Conservation (phyloP, 2,797 vertebrate species). For the Melopsittacus undulatus region DNA sequence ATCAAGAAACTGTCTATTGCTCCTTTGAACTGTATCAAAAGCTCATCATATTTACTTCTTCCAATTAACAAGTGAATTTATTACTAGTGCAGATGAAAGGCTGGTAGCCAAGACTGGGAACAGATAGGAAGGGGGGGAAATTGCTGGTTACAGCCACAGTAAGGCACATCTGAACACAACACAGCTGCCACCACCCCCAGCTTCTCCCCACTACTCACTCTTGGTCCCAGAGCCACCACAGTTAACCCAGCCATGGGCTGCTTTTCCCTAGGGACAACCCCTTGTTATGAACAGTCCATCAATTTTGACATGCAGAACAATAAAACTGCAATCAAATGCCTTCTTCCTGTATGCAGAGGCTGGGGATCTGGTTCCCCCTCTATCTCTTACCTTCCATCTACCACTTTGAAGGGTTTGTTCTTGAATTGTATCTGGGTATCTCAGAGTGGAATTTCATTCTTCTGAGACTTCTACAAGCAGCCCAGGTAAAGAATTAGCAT, state of each 20-base stretch:
- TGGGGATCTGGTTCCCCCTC: constrained; percentile 27
- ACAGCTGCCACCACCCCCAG: background rate
- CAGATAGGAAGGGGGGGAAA: background rate
- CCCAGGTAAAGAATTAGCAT: constrained; percentile 17
- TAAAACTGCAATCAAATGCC: constrained; percentile 48
- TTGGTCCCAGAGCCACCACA: background rate
- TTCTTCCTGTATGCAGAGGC: background rate
- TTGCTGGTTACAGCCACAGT: background rate
- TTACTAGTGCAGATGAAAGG: background rate
- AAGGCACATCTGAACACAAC: fast-evolving
- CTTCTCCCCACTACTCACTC: background rate
- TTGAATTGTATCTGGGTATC: constrained; percentile 50
- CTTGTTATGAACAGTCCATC: background rate
- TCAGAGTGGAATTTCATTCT: constrained; percentile 62
- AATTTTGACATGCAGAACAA: constrained; percentile 53
- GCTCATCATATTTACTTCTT: constrained; percentile 33
- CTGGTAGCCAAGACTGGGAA: background rate
- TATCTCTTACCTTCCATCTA: constrained; percentile 41
- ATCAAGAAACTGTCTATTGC: constrained; percentile 34
- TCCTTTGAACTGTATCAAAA: constrained; percentile 55
- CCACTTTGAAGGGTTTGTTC: constrained; percentile 50
- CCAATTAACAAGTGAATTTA: constrained; percentile 29
- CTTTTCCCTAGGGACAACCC: background rate
- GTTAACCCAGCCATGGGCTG: background rate
- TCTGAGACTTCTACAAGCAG: constrained; percentile 24